Conservation (phyloP, 1,140 invertebrate genomes). For the Nephila pilipes region DNA sequence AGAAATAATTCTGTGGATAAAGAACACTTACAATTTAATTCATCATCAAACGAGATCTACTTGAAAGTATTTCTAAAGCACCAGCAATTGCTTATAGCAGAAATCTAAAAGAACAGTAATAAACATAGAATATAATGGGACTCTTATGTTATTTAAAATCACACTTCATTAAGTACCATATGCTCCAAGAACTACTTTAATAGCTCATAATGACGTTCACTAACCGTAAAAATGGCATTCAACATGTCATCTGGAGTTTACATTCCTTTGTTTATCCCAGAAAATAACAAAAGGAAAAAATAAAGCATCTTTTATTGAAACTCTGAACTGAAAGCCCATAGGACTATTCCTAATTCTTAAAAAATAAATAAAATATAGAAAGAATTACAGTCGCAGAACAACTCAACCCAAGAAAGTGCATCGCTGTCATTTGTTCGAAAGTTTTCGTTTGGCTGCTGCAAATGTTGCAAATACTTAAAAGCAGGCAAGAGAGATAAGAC, state of each 20-base stretch:
- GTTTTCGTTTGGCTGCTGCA: constrained; percentile 11
- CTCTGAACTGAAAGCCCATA: neutral
- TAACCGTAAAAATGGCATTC: neutral
- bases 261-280: neutral
- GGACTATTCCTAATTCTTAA: neutral
- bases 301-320: neutral
- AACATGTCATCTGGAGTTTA: neutral
- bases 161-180: constrained; percentile 1
- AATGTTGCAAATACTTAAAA: constrained; percentile 50
- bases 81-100: neutral
- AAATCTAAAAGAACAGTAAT: neutral
- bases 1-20: too few species aligned
- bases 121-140: neutral
- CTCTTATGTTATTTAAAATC: neutral
- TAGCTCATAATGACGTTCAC: neutral
- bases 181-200: neutral
- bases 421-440: constrained; percentile 10
- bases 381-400: constrained; percentile 8
- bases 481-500: constrained; percentile 23
- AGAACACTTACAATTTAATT: too few species aligned
- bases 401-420: constrained; percentile 29
- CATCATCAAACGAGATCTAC: neutral
- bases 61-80: neutral
- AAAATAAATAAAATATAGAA: constrained; percentile 27
- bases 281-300: neutral